Percentiles rank a stretch among this genome's conserved stretches.
Conservation (phyloP, 2,113 vertebrate genomes). For the Platichthys flesus region DNA sequence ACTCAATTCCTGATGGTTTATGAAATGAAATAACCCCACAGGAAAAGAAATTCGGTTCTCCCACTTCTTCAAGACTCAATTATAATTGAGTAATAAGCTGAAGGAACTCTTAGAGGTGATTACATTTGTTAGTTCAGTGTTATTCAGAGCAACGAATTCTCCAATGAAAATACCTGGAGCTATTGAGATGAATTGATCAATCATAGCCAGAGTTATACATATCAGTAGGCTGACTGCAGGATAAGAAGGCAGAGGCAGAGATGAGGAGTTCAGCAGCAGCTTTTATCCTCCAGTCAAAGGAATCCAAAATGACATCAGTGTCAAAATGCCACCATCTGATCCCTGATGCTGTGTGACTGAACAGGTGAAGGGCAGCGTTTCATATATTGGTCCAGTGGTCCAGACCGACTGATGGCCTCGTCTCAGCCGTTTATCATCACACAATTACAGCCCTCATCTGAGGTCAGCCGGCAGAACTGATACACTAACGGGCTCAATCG, state of each 20-base stretch:
- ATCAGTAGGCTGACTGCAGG: background rate
- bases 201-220: background rate
- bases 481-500: slow-evolving; percentile 5
- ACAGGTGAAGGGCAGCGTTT: slow-evolving; percentile 15
- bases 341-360: background rate
- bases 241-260: background rate
- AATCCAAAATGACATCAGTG: background rate
- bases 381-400: background rate
- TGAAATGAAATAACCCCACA: slow-evolving; percentile 6
- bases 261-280: background rate
- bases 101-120: background rate
- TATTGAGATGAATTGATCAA: background rate
- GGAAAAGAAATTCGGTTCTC: background rate
- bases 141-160: background rate
- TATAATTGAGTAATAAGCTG: background rate
- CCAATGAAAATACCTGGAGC: slow-evolving; percentile 6
- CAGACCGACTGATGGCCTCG: background rate
- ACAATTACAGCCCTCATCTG: slow-evolving; percentile 13
- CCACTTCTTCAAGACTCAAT: background rate
- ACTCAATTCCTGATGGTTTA: background rate
- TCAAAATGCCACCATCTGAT: slow-evolving; percentile 10
- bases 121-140: background rate
- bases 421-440: slow-evolving; percentile 21
- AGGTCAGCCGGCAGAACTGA: background rate
- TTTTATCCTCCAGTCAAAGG: background rate